Evolutionary conservation across 2,888 invertebrate species (phyloP), one percentile per base, ranked within the genome.

Genomic region (Perithous albicinctus): DNA sequence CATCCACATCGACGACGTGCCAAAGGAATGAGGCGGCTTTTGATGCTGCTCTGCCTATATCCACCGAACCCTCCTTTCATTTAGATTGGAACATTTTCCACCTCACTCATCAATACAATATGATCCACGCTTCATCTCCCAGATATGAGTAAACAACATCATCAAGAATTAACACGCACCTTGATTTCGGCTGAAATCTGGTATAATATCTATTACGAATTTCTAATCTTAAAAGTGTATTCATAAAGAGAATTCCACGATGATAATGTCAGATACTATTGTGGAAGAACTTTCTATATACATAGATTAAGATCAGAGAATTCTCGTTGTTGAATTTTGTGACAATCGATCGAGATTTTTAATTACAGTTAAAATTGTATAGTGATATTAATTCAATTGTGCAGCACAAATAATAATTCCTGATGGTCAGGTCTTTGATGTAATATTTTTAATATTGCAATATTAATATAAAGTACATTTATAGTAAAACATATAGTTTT

Each of bases 11-110:
- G 63, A 78, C 46, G 51, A 77, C 72, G 81, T 48, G 59, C 74
- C 81, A 81, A 81, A 74, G 81, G 78, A 78, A 54, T 64, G 48
- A 63, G 38, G 63, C 41, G 54, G 69, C 74, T 74, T 74, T 78
- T 81, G 81, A 81, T 64, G 69, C 46, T 59, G 51, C 51, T 41
- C 56, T 59, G 61, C 10, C 35, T 72, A 76, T 61, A 67, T 72
- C 43, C 43, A 35, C 26, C 29, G 18, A 15, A 20, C 15, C 32
- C 26, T 54, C 35, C 51, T 15, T 38, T 43, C 8, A 32, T 26
- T 43, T 18, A 18, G 29, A 43, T 41, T 64, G 63, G 29, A 63
- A 54, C 41, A 51, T 66, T 59, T 59, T 59, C 59, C 59, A 23
- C 32, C 59, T 59, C 35, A 32, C 54, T 59, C 18, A 59, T 59